Percentiles rank a stretch among this genome's conserved stretches.
Evolutionary conservation across 2,113 vertebrate species (phyloP).

Genomic region (Triplophysa dalaica): DNA sequence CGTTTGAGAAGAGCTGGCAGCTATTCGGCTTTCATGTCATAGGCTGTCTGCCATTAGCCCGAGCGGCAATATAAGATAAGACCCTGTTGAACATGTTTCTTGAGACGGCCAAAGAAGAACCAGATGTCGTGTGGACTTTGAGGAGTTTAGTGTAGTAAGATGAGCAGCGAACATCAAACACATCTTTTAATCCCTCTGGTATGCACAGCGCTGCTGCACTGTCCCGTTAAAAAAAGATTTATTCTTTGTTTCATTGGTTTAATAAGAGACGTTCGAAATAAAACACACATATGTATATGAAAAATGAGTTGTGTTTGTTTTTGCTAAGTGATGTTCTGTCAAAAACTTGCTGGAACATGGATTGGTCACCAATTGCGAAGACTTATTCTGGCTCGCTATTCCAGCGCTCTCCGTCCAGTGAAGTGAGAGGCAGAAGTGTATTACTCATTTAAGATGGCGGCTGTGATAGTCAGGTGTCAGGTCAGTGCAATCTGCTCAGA

Average conservation of each 20-base stretch:
- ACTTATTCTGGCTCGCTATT: slow-evolving; percentile 25
- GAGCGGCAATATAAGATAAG: slow-evolving; percentile 52
- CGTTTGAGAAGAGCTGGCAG: slow-evolving; percentile 41
- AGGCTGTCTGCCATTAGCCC: slow-evolving; percentile 42
- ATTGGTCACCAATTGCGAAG: neutral
- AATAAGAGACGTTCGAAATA: slow-evolving; percentile 43
- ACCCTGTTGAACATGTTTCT: slow-evolving; percentile 51
- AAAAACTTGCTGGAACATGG: too few species aligned
- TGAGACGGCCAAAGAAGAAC: slow-evolving; percentile 50
- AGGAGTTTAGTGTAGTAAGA: slow-evolving; percentile 37
- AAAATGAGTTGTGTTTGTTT: too few species aligned
- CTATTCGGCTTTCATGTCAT: slow-evolving; percentile 47
- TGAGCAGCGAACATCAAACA: slow-evolving; percentile 50
- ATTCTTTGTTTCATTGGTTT: slow-evolving; percentile 51
- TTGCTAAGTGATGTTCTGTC: too few species aligned
- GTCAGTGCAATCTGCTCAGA: slow-evolving; percentile 51
- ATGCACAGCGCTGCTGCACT: slow-evolving; percentile 44
- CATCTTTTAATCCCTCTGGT: slow-evolving; percentile 44
- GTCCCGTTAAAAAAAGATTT: slow-evolving; percentile 53
- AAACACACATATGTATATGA: neutral
- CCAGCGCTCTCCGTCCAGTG: slow-evolving; percentile 39
- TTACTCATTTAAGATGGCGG: slow-evolving; percentile 49
- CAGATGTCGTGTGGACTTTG: slow-evolving; percentile 51
- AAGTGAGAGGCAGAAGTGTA: slow-evolving; percentile 47
- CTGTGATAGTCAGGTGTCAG: slow-evolving; percentile 55